These are phyloP conservation scores for Neocrepidodera transversa DNA, from an alignment of 2,888 invertebrate genomes.

Conservation along the genomic window DNA sequence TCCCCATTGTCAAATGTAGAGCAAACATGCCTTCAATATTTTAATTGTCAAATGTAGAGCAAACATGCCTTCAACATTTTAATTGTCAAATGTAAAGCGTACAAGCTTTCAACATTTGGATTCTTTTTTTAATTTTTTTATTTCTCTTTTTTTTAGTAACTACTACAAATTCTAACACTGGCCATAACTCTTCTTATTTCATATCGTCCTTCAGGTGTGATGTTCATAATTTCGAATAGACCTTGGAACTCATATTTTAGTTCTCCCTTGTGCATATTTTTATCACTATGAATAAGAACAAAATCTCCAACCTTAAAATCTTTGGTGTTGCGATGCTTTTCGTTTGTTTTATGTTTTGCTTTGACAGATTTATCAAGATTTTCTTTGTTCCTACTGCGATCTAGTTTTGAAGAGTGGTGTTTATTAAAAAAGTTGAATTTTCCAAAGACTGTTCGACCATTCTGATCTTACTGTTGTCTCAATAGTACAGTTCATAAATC, in stretches of 20 bases:
- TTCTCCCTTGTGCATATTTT: background rate
- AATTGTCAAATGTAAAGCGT: too few species aligned
- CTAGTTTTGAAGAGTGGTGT: background rate
- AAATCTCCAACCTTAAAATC: background rate
- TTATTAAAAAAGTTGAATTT: background rate
- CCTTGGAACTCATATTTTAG: background rate
- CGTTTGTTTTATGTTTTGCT: background rate
- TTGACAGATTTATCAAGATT: background rate
- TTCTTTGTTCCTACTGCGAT: background rate
- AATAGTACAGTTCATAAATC: too few species aligned
- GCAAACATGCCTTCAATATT: too few species aligned
- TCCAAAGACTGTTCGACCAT: background rate
- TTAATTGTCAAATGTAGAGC: too few species aligned
- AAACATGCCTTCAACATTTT: too few species aligned
- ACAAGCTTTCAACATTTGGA: too few species aligned
- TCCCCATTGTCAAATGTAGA: too few species aligned
- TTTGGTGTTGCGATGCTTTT: background rate
- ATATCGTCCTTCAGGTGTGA: background rate
- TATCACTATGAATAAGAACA: background rate
- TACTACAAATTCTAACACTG: too few species aligned
- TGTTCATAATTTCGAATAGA: background rate
- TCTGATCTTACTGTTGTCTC: background rate
- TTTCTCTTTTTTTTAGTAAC: too few species aligned
- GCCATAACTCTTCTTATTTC: background rate
- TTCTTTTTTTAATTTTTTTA: too few species aligned